phyloP scores from a whole-genome alignment of 2,888 invertebrate species.

The Pristionchus japonicus region DNA sequence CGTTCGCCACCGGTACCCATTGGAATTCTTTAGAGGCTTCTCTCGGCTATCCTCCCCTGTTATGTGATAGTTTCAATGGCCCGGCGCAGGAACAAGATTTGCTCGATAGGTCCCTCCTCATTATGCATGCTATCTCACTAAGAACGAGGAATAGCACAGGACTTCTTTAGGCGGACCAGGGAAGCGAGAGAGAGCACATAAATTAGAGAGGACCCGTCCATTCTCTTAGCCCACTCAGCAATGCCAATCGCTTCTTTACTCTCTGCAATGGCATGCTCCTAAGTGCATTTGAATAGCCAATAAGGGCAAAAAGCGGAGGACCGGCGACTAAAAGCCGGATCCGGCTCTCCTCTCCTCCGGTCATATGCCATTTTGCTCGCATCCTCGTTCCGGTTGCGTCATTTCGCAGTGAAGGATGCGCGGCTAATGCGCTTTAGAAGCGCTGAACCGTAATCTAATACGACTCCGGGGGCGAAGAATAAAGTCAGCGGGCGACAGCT shows the following conservation, averaged over 20 bases:
- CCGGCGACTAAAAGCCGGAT: conserved; percentile 37
- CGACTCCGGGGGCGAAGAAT: not conserved
- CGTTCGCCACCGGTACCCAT: conserved; percentile 21
- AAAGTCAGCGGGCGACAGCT: not conserved
- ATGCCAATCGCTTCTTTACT: not conserved
- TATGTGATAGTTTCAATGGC: conserved; percentile 40
- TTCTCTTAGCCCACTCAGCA: not conserved
- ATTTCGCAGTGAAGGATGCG: not conserved
- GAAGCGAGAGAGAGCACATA: not conserved
- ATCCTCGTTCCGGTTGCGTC: conserved; percentile 31
- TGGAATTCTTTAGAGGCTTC: not conserved
- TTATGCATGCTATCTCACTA: no score
- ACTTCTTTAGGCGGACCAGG: not conserved
- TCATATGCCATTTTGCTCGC: conserved; percentile 18
- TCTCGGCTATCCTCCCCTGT: not conserved
- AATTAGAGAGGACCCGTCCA: no score
- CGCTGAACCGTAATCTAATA: not conserved
- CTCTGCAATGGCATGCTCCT: not conserved
- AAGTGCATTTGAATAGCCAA: conserved; percentile 41
- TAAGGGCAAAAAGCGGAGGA: not conserved
- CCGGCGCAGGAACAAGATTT: conserved; percentile 9
- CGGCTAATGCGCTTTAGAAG: not conserved
- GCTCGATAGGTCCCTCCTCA: no score
- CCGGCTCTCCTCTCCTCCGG: conserved; percentile 6
- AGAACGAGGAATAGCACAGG: not conserved